phyloP scores from a whole-genome alignment of 2,888 invertebrate species.

The Agrochola lychnidis region DNA sequence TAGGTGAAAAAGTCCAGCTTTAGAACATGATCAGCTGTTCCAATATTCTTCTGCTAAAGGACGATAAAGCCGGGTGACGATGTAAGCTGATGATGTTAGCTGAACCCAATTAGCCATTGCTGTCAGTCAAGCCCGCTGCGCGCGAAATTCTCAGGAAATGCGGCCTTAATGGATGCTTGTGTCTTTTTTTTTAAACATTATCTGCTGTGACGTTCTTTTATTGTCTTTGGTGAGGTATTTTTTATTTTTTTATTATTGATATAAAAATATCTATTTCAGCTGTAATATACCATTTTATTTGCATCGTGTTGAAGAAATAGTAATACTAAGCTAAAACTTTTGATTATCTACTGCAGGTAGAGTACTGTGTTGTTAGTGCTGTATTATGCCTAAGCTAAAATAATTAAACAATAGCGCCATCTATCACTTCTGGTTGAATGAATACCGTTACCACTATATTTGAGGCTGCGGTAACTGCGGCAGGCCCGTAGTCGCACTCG shows the following conservation, averaged over 20 bases:
- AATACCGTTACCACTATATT: background rate
- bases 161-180: conserved; percentile 6
- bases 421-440: conserved; percentile 23
- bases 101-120: conserved; percentile 82
- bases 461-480: conserved; percentile 5
- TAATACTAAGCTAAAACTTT: background rate
- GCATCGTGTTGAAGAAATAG: background rate
- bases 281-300: background rate
- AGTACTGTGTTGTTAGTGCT: background rate
- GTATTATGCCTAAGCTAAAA: background rate
- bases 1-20: background rate
- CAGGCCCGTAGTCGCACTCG: background rate
- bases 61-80: conserved; percentile 9
- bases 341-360: background rate
- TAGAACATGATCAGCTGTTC: background rate
- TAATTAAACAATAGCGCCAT: conserved; percentile 35
- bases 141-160: conserved; percentile 57
- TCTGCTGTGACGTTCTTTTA: background rate
- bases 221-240: background rate
- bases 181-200: background rate
- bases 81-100: conserved; percentile 70
- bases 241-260: background rate
- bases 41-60: conserved; percentile 1
- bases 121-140: conserved; percentile 56
- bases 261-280: background rate